Percentiles rank a stretch among this genome's conserved stretches.
Conservation (phyloP, 2,888 invertebrate genomes). For the Lasioglossum zephyrum region DNA sequence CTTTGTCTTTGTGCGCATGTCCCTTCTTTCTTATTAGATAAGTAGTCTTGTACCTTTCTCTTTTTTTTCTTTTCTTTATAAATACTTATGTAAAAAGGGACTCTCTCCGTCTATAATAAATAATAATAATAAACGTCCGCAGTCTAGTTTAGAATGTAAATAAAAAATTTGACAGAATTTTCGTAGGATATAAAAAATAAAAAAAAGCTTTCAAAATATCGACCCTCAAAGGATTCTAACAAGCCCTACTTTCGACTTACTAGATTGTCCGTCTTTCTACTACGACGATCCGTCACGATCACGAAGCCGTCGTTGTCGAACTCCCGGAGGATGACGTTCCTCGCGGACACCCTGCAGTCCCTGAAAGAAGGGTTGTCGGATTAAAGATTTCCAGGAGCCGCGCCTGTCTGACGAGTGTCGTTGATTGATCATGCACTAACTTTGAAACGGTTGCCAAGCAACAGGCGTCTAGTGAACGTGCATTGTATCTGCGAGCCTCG, state of each 20-base stretch:
- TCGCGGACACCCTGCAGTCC: conserved; percentile 81
- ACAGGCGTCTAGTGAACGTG: conserved; percentile 62
- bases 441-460: conserved; percentile 62
- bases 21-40: too few relatives aligned
- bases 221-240: too few relatives aligned
- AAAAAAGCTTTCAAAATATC: too few relatives aligned
- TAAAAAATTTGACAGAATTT: too few relatives aligned
- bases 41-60: too few relatives aligned
- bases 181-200: too few relatives aligned
- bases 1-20: too few relatives aligned
- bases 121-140: too few relatives aligned
- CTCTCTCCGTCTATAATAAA: too few relatives aligned
- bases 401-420: background rate
- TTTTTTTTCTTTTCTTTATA: too few relatives aligned
- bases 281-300: conserved; percentile 84
- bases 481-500: conserved; percentile 77
- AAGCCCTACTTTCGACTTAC: conserved; percentile 76
- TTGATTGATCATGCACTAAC: conserved; percentile 53
- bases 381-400: background rate
- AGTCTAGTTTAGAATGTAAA: too few relatives aligned
- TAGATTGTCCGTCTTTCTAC: conserved; percentile 84
- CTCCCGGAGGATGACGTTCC: conserved; percentile 82
- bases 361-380: conserved; percentile 71
- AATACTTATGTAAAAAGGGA: too few relatives aligned
- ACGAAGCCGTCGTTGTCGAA: conserved; percentile 84